Conservation (phyloP, 2,888 invertebrate genomes). For the Volucella bombylans region DNA sequence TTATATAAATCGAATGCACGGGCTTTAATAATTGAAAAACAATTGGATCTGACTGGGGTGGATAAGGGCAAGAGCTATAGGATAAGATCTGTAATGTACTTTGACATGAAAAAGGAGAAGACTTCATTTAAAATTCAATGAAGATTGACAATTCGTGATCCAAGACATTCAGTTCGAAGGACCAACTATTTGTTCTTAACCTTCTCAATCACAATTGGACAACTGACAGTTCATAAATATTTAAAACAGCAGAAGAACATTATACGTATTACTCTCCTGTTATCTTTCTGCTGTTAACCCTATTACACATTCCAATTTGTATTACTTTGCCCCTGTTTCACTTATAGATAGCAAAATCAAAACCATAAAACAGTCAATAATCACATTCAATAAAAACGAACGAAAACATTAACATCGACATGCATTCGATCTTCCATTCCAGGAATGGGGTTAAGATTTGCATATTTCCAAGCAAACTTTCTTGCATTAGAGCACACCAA, state of each 20-base stretch:
- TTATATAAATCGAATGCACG: too few relatives aligned
- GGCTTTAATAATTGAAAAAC: too few relatives aligned
- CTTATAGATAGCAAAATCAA: constrained; percentile 2
- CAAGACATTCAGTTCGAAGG: too few relatives aligned
- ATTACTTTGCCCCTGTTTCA: neutral
- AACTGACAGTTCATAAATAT: neutral
- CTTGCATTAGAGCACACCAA: neutral
- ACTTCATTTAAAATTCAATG: too few relatives aligned
- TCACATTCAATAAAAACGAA: constrained; percentile 33
- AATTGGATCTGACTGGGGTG: too few relatives aligned
- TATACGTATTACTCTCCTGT: neutral
- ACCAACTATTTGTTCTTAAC: too few relatives aligned
- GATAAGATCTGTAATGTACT: too few relatives aligned
- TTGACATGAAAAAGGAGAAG: too few relatives aligned
- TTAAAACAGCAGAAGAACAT: neutral
- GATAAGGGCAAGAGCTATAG: too few relatives aligned
- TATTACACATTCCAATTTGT: constrained; percentile 1
- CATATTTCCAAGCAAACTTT: constrained; percentile 22
- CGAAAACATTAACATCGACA: constrained; percentile 25
- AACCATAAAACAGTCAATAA: constrained; percentile 37
- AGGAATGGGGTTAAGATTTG: constrained; percentile 32
- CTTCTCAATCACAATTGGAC: too few relatives aligned
- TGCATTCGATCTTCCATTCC: constrained; percentile 13
- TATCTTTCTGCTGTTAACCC: neutral
- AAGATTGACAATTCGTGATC: too few relatives aligned